These are phyloP conservation scores for Ploceus nigricollis DNA, from an alignment of 2,113 vertebrate genomes.

Conservation along the genomic window DNA sequence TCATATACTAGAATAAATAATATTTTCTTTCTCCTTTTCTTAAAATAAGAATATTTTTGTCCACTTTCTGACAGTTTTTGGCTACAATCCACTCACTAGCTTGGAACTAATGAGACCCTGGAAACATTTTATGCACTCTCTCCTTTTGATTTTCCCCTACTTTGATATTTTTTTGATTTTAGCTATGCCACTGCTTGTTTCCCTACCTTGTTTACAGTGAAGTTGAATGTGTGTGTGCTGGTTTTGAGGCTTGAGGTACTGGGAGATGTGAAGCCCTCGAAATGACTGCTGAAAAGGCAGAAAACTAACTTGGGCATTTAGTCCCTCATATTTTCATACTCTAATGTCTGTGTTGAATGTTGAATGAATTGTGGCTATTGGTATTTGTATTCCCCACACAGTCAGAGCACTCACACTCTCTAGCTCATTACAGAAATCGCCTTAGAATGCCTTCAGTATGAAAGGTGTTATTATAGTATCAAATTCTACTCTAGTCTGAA, in stretches of 20 bases:
- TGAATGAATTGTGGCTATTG: slow-evolving; percentile 4
- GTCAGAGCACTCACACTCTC: not conserved
- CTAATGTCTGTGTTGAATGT: not conserved
- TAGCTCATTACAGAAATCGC: slow-evolving; percentile 39
- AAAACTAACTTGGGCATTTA: not conserved
- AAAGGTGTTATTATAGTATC: slow-evolving; percentile 48
- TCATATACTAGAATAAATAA: not conserved
- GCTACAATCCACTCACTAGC: not conserved
- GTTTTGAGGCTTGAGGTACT: not conserved
- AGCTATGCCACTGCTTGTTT: not conserved
- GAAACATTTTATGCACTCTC: not conserved
- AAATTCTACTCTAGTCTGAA: slow-evolving; percentile 17
- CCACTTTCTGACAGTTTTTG: not conserved
- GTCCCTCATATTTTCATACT: not conserved
- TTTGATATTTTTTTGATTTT: not conserved
- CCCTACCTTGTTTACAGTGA: not conserved
- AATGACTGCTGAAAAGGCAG: not conserved
- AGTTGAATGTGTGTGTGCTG: not conserved
- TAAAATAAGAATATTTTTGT: not conserved
- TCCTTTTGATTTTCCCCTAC: not conserved
- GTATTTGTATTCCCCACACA: slow-evolving; percentile 17
- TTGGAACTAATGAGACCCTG: not conserved
- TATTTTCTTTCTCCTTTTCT: not conserved
- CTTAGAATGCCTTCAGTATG: slow-evolving; percentile 19
- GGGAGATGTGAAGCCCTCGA: not conserved